Base-by-base conservation (phyloP, 2,113 vertebrate species). In the Hyperopisus bebe region DNA sequence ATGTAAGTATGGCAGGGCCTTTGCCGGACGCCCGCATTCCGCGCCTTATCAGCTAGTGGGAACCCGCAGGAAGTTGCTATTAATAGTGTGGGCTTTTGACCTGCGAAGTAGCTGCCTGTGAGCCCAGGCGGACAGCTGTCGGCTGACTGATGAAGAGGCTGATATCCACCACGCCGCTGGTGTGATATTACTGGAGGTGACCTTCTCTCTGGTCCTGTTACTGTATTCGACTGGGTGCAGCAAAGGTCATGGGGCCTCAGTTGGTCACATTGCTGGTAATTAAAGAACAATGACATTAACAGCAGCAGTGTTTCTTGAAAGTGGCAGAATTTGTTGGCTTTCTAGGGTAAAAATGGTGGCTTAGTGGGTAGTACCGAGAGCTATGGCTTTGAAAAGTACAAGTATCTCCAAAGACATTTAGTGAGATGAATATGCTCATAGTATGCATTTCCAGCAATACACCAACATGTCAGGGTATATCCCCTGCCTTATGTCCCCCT, bases 1-100 rank as follows among this genome's bases (percentile, higher is more conserved):
- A 99, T 88, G 98, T 99, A 96, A 99, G 96, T 96, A 51, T 13
- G 51, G 21, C 48, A 51, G 48, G 15, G 27, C 6, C 48, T 13
- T 17, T 31, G 27, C 48, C 10, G 31, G 24, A 50, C 27, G 51
- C 17, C 39, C 55, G 39, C 53, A 19, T 39, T 24, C 19, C 31
- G 3, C 21, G 2, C 35, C 7, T 66, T 88, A 55, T 17, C 19
- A 44, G 53, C 55, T n/a, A 55, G 35, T 21, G 10, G 51, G 35
- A 55, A 84, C 1, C 50, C 80, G 62, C 77, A 90, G 91, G 92
- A 91, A 88, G 88, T n/a, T 9, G 91, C 91, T 96, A 96, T 94
- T 94, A 95, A 95, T 96, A 96, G 87, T 24, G 4, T 80, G 88
- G 90, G 91, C 92, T 92, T 94, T 93, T 95, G 94, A 95, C 94